These are phyloP conservation scores for Caenorhabditis sp. DNA, from an alignment of 2,888 invertebrate genomes.

Conservation along the genomic window DNA sequence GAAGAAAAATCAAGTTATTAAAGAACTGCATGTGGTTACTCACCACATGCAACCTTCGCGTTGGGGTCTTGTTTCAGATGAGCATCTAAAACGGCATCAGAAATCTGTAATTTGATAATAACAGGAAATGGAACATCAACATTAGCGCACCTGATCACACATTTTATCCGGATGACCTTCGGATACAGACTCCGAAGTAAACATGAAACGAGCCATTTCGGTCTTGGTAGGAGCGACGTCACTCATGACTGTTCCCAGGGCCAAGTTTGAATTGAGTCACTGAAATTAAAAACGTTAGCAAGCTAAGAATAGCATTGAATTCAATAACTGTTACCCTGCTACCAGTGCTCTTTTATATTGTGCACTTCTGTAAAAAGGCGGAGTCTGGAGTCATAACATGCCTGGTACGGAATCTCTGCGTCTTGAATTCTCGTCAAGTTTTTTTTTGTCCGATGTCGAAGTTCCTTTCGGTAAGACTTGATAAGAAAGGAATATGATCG, in stretches of 20 bases:
- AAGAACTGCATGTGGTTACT: slow-evolving; percentile 35
- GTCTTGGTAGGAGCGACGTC: background rate
- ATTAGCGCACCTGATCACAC: slow-evolving; percentile 92
- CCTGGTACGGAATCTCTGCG: no score
- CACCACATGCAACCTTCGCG: slow-evolving; percentile 85
- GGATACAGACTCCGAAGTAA: slow-evolving; percentile 97
- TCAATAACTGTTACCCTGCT: no score
- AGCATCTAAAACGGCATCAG: slow-evolving; percentile 93
- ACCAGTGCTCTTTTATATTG: no score
- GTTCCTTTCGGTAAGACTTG: no score
- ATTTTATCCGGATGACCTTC: slow-evolving; percentile 99
- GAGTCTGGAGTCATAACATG: no score
- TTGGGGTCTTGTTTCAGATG: slow-evolving; percentile 83
- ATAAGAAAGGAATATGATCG: no score
- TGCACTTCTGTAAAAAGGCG: no score
- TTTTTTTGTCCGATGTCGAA: no score
- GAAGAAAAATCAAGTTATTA: slow-evolving; percentile 33
- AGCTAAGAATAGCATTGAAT: no score
- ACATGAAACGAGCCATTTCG: slow-evolving; percentile 87
- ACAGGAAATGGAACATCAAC: background rate
- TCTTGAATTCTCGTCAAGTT: no score
- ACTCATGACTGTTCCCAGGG: background rate
- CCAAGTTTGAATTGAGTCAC: no score
- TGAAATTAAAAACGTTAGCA: no score
- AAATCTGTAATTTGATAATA: slow-evolving; percentile 86